Evolutionary conservation across 35 echinoderm and acorn worm genomes (phyloP).

Genomic region (Apostichopus parvimensis): DNA sequence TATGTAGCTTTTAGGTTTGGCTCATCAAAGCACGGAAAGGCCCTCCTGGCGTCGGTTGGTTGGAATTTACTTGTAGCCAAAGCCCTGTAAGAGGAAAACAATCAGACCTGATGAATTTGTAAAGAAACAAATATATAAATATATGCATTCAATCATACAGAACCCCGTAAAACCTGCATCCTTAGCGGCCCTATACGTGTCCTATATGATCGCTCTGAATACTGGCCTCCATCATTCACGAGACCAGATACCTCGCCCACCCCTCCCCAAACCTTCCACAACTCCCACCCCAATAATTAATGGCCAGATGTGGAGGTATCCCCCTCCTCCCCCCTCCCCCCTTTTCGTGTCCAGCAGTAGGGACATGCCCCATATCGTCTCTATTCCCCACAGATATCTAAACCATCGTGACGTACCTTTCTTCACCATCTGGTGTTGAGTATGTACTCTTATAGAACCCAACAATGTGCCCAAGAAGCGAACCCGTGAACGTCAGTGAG

Average conservation of each 20-base stretch:
- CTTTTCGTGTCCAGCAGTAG: not conserved
- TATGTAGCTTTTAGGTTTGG: conserved; percentile 87
- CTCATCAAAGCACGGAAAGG: conserved; percentile 97
- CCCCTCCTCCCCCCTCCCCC: no score
- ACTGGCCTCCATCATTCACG: no score
- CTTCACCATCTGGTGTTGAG: conserved; percentile 52
- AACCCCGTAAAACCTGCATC: no score
- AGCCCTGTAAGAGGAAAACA: conserved; percentile 17
- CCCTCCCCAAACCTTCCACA: no score
- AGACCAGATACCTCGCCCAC: no score
- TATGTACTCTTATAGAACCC: conserved; percentile 71
- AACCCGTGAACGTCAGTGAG: conserved; percentile 14
- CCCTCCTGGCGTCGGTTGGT: conserved; percentile 79
- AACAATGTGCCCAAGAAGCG: conserved; percentile 48
- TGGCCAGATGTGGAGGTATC: no score
- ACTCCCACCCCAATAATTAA: no score
- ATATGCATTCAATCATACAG: not conserved
- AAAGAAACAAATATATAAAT: no score
- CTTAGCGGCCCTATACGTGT: no score
- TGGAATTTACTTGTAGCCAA: conserved; percentile 83
- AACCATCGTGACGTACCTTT: conserved; percentile 40
- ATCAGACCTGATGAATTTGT: no score
- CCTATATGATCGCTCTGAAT: no score
- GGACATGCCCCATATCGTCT: not conserved
- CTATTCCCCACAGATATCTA: no score